A percentile compares a stretch with the other conserved stretches of the same genome.
Conservation (phyloP, 2,888 invertebrate genomes). For the Pollenia griseotomentosa region DNA sequence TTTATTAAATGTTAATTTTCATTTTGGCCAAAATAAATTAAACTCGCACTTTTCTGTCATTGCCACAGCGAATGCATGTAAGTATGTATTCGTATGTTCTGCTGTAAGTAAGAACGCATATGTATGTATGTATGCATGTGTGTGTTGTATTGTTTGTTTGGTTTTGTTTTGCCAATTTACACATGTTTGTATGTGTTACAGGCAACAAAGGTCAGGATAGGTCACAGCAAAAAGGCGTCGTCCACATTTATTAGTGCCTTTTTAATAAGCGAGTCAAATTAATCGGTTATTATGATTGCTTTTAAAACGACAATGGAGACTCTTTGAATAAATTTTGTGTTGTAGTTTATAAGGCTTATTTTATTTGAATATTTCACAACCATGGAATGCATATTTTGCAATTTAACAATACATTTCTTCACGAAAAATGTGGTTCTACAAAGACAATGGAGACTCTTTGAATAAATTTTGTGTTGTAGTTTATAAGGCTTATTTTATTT, state of each 20-base stretch:
- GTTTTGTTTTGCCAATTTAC: conserved; percentile 59
- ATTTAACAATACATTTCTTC: no score
- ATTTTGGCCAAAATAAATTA: conserved; percentile 70
- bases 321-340: no score
- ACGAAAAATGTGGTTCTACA: no score
- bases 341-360: no score
- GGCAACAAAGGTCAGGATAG: conserved; percentile 85
- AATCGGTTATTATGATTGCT: conserved; percentile 25
- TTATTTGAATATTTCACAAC: no score
- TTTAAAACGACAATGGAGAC: no score
- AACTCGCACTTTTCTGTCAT: conserved; percentile 68
- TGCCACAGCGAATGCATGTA: conserved; percentile 44
- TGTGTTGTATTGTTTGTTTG: conserved; percentile 53
- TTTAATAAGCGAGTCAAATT: conserved; percentile 37
- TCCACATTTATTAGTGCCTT: conserved; percentile 77
- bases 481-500: no score
- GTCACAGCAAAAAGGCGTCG: conserved; percentile 85
- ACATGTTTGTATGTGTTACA: conserved; percentile 73
- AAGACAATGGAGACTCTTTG: no score
- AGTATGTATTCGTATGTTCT: not conserved
- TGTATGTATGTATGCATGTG: conserved; percentile 4
- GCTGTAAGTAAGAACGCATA: not conserved
- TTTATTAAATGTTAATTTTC: conserved; percentile 65
- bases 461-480: no score
- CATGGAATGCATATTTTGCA: no score